A percentile compares a stretch with the other conserved stretches of the same genome.
phyloP scores from a whole-genome alignment of 2,797 vertebrate genomes.

The Chelmon rostratus region DNA sequence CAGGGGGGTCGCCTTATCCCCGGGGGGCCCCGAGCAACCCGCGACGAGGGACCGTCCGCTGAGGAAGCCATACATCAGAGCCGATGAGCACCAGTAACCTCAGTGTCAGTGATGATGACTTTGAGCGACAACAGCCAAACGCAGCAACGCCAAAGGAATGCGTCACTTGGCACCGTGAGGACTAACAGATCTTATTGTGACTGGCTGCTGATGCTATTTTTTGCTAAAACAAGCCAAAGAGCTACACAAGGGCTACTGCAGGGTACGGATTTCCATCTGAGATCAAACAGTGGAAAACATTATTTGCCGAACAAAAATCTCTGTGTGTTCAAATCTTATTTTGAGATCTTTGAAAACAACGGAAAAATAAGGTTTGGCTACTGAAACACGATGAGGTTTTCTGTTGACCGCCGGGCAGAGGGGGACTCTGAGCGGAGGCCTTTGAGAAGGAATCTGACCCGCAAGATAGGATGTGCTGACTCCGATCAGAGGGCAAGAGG shows the following conservation, averaged over 20 bases:
- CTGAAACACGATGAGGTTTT: conserved; percentile 67
- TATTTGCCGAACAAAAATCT: conserved; percentile 27
- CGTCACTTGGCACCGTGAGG: conserved; percentile 61
- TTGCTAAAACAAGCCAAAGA: conserved; percentile 38
- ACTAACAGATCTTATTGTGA: conserved; percentile 40
- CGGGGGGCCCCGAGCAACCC: conserved; percentile 30
- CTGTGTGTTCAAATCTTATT: conserved; percentile 27
- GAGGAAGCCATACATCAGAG: conserved; percentile 72
- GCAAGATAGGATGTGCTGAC: conserved; percentile 41
- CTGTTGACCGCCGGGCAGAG: conserved; percentile 53
- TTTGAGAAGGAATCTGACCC: conserved; percentile 46
- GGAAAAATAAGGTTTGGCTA: conserved; percentile 70
- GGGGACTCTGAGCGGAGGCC: conserved; percentile 28
- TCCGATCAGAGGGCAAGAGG: conserved; percentile 31
- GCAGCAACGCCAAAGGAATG: conserved; percentile 51
- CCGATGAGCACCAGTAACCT: conserved; percentile 51
- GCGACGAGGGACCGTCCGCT: conserved; percentile 19
- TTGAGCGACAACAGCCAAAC: conserved; percentile 57
- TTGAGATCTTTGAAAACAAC: conserved; percentile 34
- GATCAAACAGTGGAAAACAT: conserved; percentile 26
- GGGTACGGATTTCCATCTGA: conserved; percentile 26
- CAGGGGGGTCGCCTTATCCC: conserved; percentile 68
- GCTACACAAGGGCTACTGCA: conserved; percentile 18
- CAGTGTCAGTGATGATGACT: conserved; percentile 52
- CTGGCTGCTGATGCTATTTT: conserved; percentile 41